Evolutionary conservation across 2,797 vertebrate species (phyloP).

Genomic region (Chaetodon trifasciatus): DNA sequence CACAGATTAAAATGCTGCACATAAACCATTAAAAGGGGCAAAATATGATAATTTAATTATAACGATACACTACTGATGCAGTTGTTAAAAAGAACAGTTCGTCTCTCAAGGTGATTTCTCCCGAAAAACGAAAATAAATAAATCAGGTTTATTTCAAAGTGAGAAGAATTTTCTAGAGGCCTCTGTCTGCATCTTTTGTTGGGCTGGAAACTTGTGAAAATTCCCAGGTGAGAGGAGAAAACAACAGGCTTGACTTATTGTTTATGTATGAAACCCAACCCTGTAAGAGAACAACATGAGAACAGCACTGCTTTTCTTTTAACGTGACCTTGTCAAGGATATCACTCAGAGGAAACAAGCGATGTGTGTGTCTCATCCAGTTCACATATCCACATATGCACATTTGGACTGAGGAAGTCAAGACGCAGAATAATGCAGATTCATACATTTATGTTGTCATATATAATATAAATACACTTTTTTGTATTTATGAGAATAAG

Average conservation of each 20-base stretch:
- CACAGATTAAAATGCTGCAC: neutral
- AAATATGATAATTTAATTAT: neutral
- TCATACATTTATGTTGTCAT: neutral
- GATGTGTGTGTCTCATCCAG: slow-evolving; percentile 11
- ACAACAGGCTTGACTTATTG: slow-evolving; percentile 60
- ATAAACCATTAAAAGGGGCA: neutral
- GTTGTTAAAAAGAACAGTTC: slow-evolving; percentile 19
- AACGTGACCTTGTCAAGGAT: slow-evolving; percentile 50
- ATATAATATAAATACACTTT: neutral
- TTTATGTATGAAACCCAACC: slow-evolving; percentile 72
- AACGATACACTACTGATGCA: slow-evolving; percentile 15
- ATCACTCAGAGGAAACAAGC: slow-evolving; percentile 24
- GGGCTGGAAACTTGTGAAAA: slow-evolving; percentile 35
- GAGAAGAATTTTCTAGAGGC: slow-evolving; percentile 18
- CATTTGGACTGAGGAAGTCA: neutral
- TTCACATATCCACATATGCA: neutral
- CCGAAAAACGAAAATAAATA: slow-evolving; percentile 16
- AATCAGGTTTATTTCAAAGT: slow-evolving; percentile 18
- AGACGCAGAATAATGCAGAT: neutral
- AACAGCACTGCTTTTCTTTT: slow-evolving; percentile 46
- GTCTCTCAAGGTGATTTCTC: slow-evolving; percentile 11
- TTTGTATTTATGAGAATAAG: neutral
- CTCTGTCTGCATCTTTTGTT: slow-evolving; percentile 52
- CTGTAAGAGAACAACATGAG: slow-evolving; percentile 48
- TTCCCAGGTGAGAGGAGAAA: slow-evolving; percentile 49